Base-by-base conservation (phyloP, 2,888 invertebrate species). In the Drosophila algonquin region DNA sequence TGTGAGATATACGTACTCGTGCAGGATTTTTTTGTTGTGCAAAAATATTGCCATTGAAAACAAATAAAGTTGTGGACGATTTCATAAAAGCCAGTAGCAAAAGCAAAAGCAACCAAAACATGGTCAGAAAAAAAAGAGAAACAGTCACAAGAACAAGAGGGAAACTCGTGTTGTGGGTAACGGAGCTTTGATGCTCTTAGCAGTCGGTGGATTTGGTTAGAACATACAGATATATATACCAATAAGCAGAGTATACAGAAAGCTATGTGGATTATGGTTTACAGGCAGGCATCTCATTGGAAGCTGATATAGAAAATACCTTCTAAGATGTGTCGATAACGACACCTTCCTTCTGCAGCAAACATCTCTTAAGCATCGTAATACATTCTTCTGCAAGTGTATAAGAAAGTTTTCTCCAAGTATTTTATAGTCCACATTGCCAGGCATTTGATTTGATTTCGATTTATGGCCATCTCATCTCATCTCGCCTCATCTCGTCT, bases 11-110 rank as follows among this genome's bases (percentile, higher is more conserved):
- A 47, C 44, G 52, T 63, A 61, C 48, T 21, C 40, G 40, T 40
- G 44, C 48, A 45, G 47, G 35, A 58, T 56, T 63, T 67, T 51
- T 63, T 68, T 62, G 45, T 63, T 51, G 50, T 65, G 74, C 55
- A 75, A 83, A 88, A 87, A 87, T 86, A 88, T 86, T 86, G 84
- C 77, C 80, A 83, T 86, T 88, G 86, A 84, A 88, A 86, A 88
- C 88, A 86, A 86, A 86, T 87, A 86, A 86, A 88, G 86, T 84
- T 88, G 80, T 86, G 83, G 85, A 87, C 80, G 85, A 74, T 86
- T 86, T 86, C 83, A 83, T 86, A 86, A 87, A 85, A 87, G 74
- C 48, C 54, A 59, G 48, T 18, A 24, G 53, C 35, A 51, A 54
- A 40, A 18, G 53, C 35, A 47, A 54, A 40, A 40, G 7, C 27